These are phyloP conservation scores for Aphelenchoides besseyi DNA, from an alignment of 1,140 invertebrate genomes.

Conservation along the genomic window DNA sequence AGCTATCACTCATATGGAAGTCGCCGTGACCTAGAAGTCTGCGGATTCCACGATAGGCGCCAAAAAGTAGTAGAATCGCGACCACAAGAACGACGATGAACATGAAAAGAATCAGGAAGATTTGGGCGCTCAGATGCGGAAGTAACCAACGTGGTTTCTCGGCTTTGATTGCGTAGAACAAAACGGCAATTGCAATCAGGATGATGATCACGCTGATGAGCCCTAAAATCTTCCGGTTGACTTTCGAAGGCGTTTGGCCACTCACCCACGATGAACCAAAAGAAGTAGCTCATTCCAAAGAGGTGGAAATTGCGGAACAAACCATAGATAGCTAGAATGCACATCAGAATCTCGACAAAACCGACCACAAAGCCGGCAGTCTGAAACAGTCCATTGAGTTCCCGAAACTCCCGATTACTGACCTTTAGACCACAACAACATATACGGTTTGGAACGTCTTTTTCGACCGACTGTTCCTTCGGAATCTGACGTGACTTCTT, in stretches of 20 bases:
- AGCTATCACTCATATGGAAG: slow-evolving; percentile 61
- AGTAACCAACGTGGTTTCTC: slow-evolving; percentile 58
- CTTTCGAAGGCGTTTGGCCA: neutral
- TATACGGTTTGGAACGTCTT: slow-evolving; percentile 33
- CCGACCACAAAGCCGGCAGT: slow-evolving; percentile 60
- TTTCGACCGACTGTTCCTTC: slow-evolving; percentile 16
- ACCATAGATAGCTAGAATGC: slow-evolving; percentile 58
- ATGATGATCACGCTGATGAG: slow-evolving; percentile 58
- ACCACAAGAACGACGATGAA: slow-evolving; percentile 58
- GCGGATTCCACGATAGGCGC: slow-evolving; percentile 56
- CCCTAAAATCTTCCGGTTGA: slow-evolving; percentile 27
- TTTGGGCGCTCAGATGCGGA: slow-evolving; percentile 60
- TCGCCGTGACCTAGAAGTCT: slow-evolving; percentile 58
- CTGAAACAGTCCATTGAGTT: slow-evolving; percentile 40
- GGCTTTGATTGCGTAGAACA: slow-evolving; percentile 59
- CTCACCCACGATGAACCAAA: slow-evolving; percentile 60
- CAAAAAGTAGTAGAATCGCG: slow-evolving; percentile 54
- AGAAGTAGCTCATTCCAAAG: slow-evolving; percentile 54
- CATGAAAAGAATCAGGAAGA: slow-evolving; percentile 60
- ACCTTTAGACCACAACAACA: slow-evolving; percentile 48
- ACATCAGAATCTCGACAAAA: slow-evolving; percentile 57
- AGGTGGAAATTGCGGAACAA: slow-evolving; percentile 59
- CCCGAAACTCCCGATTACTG: slow-evolving; percentile 12
- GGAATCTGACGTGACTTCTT: slow-evolving; percentile 8
- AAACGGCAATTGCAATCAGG: slow-evolving; percentile 53